phyloP scores from a whole-genome alignment of 2,888 invertebrate species.

The Mimas tiliae region DNA sequence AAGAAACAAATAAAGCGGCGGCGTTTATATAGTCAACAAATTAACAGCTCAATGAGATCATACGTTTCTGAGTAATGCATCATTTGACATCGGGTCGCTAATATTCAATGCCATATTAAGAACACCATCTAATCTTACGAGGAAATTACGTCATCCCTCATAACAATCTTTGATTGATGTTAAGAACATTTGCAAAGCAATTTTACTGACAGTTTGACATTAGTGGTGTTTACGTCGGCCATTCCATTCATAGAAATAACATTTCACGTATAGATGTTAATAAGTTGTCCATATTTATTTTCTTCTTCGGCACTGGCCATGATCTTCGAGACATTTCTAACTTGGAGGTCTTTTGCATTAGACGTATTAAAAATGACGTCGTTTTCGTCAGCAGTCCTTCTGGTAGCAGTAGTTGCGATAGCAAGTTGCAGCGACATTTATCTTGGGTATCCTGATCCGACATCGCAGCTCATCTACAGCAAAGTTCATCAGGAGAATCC shows the following conservation, averaged over 20 bases:
- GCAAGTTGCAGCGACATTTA: constrained; percentile 41
- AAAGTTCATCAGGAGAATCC: constrained; percentile 71
- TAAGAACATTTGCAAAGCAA: constrained; percentile 10
- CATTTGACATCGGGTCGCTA: constrained; percentile 31
- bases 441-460: constrained; percentile 61
- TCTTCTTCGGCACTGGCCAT: neutral
- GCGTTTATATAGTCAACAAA: constrained; percentile 34
- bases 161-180: constrained; percentile 7
- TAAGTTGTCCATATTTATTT: constrained; percentile 23
- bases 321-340: constrained; percentile 25
- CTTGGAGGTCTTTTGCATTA: neutral
- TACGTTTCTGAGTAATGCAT: constrained; percentile 34
- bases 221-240: constrained; percentile 18
- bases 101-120: constrained; percentile 30
- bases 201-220: constrained; percentile 1
- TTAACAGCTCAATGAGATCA: constrained; percentile 36
- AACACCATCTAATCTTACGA: constrained; percentile 24
- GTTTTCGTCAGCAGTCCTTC: neutral
- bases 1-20: neutral
- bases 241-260: constrained; percentile 27
- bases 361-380: constrained; percentile 23
- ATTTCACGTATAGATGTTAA: constrained; percentile 25
- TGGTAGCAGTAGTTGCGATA: neutral
- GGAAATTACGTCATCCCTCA: constrained; percentile 35
- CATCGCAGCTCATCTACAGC: constrained; percentile 65